phyloP scores from a whole-genome alignment of 1,140 invertebrate species.

The Nymphalis io region DNA sequence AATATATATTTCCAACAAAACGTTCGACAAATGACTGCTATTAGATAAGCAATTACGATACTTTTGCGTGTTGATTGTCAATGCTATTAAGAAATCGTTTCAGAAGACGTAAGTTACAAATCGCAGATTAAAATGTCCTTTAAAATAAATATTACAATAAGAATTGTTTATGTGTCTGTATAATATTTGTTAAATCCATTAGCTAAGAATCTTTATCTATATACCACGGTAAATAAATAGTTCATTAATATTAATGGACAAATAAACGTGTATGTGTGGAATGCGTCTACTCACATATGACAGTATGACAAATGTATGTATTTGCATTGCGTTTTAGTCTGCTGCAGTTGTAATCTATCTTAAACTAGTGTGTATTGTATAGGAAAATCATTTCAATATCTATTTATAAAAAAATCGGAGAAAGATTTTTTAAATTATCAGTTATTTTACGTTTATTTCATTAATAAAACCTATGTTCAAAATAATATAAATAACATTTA shows the following conservation, averaged over 20 bases:
- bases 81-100: too few species aligned
- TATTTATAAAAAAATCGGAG: background rate
- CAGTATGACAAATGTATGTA: conserved; percentile 6
- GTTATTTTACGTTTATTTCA: too few species aligned
- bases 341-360: conserved; percentile 10
- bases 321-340: conserved; percentile 1
- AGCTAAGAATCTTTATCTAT: background rate
- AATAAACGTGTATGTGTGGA: conserved; percentile 3
- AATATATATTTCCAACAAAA: too few species aligned
- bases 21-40: too few species aligned
- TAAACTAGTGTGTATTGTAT: background rate
- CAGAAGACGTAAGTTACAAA: too few species aligned
- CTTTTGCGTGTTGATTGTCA: too few species aligned
- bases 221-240: background rate
- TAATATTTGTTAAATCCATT: background rate
- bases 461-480: too few species aligned
- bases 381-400: background rate
- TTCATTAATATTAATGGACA: conserved; percentile 3
- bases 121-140: too few species aligned
- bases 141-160: background rate
- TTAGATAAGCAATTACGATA: too few species aligned
- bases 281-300: conserved; percentile 7
- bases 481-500: background rate
- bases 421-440: background rate
- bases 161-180: background rate